Conservation (phyloP, 2,113 vertebrate species). For the Aspidoscelis tigris region DNA sequence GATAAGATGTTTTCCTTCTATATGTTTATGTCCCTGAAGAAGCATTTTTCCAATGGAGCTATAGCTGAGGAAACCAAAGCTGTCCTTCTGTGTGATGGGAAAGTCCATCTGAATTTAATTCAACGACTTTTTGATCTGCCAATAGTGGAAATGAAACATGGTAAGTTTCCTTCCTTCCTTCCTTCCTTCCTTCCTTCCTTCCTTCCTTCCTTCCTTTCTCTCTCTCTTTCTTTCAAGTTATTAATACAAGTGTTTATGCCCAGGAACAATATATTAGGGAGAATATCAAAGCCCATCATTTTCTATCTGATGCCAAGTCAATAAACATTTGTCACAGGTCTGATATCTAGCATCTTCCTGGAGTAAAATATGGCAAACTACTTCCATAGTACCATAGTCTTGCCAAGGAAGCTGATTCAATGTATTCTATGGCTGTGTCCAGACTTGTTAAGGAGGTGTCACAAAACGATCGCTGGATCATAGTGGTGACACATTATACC, state of each 20-base stretch:
- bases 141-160: slow-evolving; percentile 87
- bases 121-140: slow-evolving; percentile 85
- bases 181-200: too few relatives aligned
- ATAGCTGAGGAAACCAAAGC: slow-evolving; percentile 86
- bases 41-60: slow-evolving; percentile 83
- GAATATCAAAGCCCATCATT: background rate
- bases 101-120: slow-evolving; percentile 79
- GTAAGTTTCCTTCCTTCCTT: slow-evolving; percentile 67
- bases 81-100: slow-evolving; percentile 87
- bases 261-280: background rate
- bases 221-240: background rate
- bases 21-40: slow-evolving; percentile 71
- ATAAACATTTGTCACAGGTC: too few relatives aligned
- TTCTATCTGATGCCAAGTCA: too few relatives aligned
- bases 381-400: too few relatives aligned
- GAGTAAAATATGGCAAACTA: too few relatives aligned
- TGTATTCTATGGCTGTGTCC: too few relatives aligned
- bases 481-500: too few relatives aligned
- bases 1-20: slow-evolving; percentile 62
- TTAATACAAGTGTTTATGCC: background rate
- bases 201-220: background rate
- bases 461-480: too few relatives aligned
- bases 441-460: too few relatives aligned
- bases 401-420: too few relatives aligned
- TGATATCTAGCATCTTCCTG: too few relatives aligned